phyloP scores from a whole-genome alignment of 2,797 vertebrate species.

The Phrynocephalus vlangalii region DNA sequence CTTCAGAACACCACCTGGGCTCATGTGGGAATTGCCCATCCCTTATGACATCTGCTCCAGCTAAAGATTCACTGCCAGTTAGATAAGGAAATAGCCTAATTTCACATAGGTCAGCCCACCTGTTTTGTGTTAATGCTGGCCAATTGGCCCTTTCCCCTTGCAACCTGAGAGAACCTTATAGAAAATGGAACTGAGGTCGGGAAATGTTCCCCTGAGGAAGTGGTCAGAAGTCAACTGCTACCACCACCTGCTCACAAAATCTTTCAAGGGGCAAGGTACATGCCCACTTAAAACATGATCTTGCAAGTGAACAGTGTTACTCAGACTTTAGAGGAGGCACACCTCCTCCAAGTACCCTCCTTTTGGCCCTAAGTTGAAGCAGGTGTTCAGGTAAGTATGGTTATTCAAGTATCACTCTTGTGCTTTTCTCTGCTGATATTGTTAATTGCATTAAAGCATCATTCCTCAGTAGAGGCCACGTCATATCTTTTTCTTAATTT shows the following conservation, averaged over 20 bases:
- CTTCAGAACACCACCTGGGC: no score
- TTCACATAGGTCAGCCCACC: neutral
- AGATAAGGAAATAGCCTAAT: neutral
- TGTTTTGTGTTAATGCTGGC: neutral
- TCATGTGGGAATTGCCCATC: no score
- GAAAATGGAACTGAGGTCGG: neutral
- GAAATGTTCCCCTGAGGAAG: neutral
- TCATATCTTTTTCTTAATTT: no score
- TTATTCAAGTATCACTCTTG: neutral
- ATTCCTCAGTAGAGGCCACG: no score
- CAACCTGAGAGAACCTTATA: neutral
- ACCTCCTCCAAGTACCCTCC: neutral
- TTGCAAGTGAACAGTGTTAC: no score
- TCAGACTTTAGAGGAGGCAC: no score
- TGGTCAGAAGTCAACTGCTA: neutral
- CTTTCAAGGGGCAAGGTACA: neutral
- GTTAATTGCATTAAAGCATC: neutral
- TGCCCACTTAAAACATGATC: neutral
- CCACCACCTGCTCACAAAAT: neutral
- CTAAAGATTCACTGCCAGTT: neutral
- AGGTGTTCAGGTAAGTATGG: neutral
- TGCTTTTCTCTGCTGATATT: neutral
- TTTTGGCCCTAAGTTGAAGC: neutral
- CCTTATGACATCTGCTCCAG: neutral
- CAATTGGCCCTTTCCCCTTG: neutral